Percentiles rank a stretch among this genome's conserved stretches.
phyloP scores from a whole-genome alignment of 1,140 invertebrate species.

The Zaprionus davidi region DNA sequence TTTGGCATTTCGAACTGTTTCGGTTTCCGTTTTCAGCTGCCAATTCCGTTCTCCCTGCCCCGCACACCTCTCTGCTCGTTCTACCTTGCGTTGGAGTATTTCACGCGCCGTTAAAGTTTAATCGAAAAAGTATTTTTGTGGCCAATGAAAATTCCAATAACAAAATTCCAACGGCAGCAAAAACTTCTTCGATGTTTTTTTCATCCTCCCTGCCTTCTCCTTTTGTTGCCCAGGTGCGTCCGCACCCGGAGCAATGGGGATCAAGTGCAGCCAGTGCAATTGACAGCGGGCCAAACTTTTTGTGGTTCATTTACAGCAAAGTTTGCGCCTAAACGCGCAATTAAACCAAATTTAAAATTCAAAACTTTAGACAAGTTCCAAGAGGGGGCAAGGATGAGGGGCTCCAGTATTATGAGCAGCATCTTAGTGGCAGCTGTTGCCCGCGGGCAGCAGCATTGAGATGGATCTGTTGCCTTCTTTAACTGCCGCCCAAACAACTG shows the following conservation, averaged over 20 bases:
- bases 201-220: not conserved
- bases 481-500: not conserved
- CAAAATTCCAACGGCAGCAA: conserved; percentile 59
- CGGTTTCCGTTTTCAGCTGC: conserved; percentile 15
- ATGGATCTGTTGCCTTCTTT: not conserved
- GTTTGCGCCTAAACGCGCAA: conserved; percentile 66
- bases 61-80: not conserved
- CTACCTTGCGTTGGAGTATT: conserved; percentile 38
- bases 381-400: not conserved
- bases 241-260: not conserved
- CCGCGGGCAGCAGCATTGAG: not conserved
- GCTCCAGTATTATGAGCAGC: not conserved
- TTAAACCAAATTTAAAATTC: conserved; percentile 56
- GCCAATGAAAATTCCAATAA: conserved; percentile 80
- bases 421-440: not conserved
- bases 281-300: conserved; percentile 47
- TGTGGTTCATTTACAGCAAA: conserved; percentile 57
- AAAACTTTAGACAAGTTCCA: conserved; percentile 14
- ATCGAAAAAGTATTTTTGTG: conserved; percentile 81
- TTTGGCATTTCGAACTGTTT: conserved; percentile 48
- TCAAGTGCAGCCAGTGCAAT: conserved; percentile 48
- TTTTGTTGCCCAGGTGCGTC: not conserved
- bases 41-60: not conserved
- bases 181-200: conserved; percentile 69
- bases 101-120: conserved; percentile 81